phyloP scores from a whole-genome alignment of 2,113 vertebrate genomes.

The Varanus komodoensis region DNA sequence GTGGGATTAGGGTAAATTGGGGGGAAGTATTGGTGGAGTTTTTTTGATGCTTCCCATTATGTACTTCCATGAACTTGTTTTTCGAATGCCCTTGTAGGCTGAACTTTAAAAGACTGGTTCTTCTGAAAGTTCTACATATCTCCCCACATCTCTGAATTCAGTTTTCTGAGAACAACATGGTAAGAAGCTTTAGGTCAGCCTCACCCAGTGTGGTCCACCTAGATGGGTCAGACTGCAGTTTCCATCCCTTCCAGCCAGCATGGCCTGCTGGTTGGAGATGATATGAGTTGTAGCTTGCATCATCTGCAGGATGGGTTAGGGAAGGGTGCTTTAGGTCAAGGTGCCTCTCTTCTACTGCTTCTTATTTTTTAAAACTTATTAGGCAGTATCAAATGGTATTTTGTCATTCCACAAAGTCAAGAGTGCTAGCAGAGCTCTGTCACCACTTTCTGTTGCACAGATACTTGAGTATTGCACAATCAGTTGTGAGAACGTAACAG shows the following conservation, averaged over 20 bases:
- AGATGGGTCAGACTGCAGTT: neutral
- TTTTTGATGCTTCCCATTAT: conserved; percentile 4
- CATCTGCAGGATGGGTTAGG: neutral
- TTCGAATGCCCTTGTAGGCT: neutral
- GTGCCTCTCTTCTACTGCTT: neutral
- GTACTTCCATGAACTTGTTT: neutral
- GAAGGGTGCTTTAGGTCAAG: neutral
- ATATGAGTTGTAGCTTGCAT: neutral
- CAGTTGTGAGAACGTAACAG: too few species aligned
- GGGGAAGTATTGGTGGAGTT: neutral
- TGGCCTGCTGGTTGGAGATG: neutral
- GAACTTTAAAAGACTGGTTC: neutral
- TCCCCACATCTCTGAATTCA: neutral
- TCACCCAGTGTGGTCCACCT: neutral
- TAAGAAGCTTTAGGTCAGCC: neutral
- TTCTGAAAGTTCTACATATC: neutral
- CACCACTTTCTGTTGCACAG: too few species aligned
- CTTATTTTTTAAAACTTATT: neutral
- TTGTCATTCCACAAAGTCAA: too few species aligned
- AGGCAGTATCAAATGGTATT: too few species aligned
- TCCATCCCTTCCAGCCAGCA: neutral
- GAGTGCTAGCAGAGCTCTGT: too few species aligned
- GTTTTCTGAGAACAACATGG: neutral
- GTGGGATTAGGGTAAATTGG: neutral
- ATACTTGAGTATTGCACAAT: too few species aligned